A percentile compares a stretch with the other conserved stretches of the same genome.
Conservation (phyloP, 2,888 invertebrate genomes). For the Tetragonisca angustula region DNA sequence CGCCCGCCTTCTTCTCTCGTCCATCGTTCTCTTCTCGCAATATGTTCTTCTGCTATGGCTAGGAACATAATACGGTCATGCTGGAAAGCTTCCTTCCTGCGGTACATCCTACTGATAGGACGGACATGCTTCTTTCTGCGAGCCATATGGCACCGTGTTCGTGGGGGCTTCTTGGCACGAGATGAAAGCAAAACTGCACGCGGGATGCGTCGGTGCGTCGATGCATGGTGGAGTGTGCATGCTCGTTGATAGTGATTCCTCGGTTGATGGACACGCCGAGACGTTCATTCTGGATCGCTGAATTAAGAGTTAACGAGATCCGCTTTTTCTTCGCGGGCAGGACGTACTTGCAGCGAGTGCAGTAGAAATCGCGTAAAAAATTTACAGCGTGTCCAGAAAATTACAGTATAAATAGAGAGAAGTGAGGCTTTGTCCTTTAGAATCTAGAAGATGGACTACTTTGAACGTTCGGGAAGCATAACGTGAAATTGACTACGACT, state of each 20-base stretch:
- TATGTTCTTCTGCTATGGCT: conserved; percentile 64
- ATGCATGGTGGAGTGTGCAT: conserved; percentile 34
- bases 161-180: conserved; percentile 61
- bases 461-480: background rate
- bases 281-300: conserved; percentile 7
- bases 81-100: conserved; percentile 77
- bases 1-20: conserved; percentile 28
- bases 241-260: conserved; percentile 28
- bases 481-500: background rate
- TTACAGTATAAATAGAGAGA: background rate
- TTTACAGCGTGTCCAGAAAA: background rate
- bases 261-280: conserved; percentile 9
- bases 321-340: background rate
- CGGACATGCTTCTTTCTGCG: conserved; percentile 9
- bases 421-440: background rate
- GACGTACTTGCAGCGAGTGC: background rate
- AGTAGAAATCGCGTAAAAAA: background rate
- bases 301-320: background rate
- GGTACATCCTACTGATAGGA: conserved; percentile 20
- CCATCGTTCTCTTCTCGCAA: conserved; percentile 63
- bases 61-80: conserved; percentile 75
- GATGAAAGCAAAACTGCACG: conserved; percentile 65
- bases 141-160: conserved; percentile 69
- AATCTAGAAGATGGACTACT: background rate
- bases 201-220: conserved; percentile 51